phyloP scores from a whole-genome alignment of 2,888 invertebrate genomes.

The Neria commutata region DNA sequence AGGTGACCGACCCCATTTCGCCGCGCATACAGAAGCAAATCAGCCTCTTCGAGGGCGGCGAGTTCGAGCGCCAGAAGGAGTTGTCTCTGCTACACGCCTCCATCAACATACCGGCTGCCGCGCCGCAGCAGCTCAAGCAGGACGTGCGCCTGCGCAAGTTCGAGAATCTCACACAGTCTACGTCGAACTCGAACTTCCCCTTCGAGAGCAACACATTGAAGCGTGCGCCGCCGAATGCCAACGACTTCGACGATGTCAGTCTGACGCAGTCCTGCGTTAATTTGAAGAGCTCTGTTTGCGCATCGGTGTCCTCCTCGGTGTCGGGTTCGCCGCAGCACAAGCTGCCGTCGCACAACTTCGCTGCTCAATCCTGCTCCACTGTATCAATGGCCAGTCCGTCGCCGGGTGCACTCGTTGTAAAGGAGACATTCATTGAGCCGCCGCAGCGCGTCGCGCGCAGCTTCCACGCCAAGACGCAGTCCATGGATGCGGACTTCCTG shows the following conservation, averaged over 20 bases:
- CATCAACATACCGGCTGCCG: constrained; percentile 48
- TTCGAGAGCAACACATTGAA: constrained; percentile 57
- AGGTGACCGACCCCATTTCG: constrained; percentile 52
- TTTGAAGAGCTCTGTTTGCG: constrained; percentile 38
- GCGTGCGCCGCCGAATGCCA: constrained; percentile 41
- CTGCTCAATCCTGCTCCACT: neutral
- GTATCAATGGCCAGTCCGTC: constrained; percentile 23
- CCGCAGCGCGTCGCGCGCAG: constrained; percentile 63
- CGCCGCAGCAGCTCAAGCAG: constrained; percentile 45
- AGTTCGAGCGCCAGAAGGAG: constrained; percentile 38
- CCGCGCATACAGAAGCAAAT: constrained; percentile 59
- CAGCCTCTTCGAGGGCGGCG: constrained; percentile 52
- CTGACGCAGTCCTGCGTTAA: constrained; percentile 56
- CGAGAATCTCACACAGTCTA: constrained; percentile 55
- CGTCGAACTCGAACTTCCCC: constrained; percentile 57
- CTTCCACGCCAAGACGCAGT: constrained; percentile 57
- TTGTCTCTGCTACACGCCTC: constrained; percentile 44
- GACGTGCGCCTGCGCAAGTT: constrained; percentile 54
- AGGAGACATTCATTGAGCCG: constrained; percentile 65
- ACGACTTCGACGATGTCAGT: constrained; percentile 45
- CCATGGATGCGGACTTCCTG: constrained; percentile 57
- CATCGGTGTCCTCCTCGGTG: constrained; percentile 24
- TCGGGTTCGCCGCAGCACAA: constrained; percentile 42
- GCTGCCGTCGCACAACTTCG: constrained; percentile 19
- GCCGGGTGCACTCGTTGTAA: constrained; percentile 63